phyloP scores from a whole-genome alignment of 2,888 invertebrate genomes.

The Leptarthrus brevirostris region DNA sequence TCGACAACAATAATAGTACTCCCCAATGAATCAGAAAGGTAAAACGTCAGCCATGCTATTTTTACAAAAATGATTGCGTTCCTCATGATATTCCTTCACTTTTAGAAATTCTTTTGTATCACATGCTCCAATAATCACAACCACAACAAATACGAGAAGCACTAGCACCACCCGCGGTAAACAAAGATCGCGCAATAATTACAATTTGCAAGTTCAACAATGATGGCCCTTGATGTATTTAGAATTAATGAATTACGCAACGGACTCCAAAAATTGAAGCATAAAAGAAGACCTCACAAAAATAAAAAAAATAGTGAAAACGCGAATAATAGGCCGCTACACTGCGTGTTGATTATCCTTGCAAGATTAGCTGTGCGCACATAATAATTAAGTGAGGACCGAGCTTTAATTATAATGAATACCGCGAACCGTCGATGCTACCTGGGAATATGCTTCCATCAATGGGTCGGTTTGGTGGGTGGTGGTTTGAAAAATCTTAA shows the following conservation, averaged over 20 bases:
- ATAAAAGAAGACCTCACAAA: background rate
- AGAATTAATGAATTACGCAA: constrained; percentile 34
- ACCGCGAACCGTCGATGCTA: background rate
- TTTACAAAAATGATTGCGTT: constrained; percentile 19
- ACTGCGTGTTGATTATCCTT: constrained; percentile 25
- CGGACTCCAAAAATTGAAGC: background rate
- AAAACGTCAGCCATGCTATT: constrained; percentile 12
- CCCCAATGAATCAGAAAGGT: constrained; percentile 58
- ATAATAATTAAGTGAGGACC: background rate
- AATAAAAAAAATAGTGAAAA: too few relatives aligned
- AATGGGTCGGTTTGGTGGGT: constrained; percentile 2
- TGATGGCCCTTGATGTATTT: constrained; percentile 10
- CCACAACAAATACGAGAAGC: constrained; percentile 6
- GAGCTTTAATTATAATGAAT: constrained; percentile 8
- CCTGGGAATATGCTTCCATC: constrained; percentile 15
- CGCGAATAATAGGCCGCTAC: constrained; percentile 1
- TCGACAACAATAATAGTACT: constrained; percentile 67
- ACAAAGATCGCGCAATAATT: background rate
- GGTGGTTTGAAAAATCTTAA: constrained; percentile 34
- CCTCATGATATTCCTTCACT: constrained; percentile 18
- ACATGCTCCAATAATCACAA: constrained; percentile 42
- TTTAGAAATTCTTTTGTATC: constrained; percentile 13
- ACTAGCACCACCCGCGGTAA: constrained; percentile 7
- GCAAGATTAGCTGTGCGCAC: constrained; percentile 16
- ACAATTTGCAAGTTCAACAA: constrained; percentile 40